Conservation (phyloP, 1,140 invertebrate species). For the Zaprionus kolodkinae region DNA sequence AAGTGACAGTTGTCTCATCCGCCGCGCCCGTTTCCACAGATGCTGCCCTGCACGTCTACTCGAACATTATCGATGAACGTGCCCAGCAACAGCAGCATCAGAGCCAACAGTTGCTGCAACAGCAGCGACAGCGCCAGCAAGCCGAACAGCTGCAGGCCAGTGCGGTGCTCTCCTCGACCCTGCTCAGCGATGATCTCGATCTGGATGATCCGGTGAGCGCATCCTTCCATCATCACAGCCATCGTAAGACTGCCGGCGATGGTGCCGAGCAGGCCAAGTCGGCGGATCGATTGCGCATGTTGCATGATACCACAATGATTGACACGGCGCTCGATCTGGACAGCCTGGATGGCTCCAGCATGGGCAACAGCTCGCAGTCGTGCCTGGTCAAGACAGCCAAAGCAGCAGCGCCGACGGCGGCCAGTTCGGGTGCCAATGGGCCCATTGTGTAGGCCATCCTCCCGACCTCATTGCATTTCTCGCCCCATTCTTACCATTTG, state of each 20-base stretch:
- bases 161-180: conserved; percentile 69
- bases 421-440: conserved; percentile 20
- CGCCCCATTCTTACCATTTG: conserved; percentile 42
- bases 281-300: conserved; percentile 88
- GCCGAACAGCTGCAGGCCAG: conserved; percentile 45
- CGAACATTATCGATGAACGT: conserved; percentile 79
- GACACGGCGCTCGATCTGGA: conserved; percentile 94
- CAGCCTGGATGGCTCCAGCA: conserved; percentile 86
- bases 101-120: conserved; percentile 23
- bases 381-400: conserved; percentile 79
- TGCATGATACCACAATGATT: conserved; percentile 94
- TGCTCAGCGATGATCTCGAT: conserved; percentile 81
- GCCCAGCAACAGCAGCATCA: conserved; percentile 41
- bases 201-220: conserved; percentile 82
- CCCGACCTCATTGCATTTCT: not conserved
- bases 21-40: conserved; percentile 21
- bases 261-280: conserved; percentile 74
- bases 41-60: conserved; percentile 77
- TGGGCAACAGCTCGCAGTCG: conserved; percentile 80
- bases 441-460: conserved; percentile 57
- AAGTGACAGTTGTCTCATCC: conserved; percentile 21
- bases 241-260: conserved; percentile 53
- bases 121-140: conserved; percentile 26
- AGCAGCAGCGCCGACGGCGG: not conserved
- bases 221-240: conserved; percentile 65